Percentiles rank a stretch among this genome's conserved stretches.
phyloP scores from a whole-genome alignment of 2,113 vertebrate species.

The Melanerpes formicivorus region DNA sequence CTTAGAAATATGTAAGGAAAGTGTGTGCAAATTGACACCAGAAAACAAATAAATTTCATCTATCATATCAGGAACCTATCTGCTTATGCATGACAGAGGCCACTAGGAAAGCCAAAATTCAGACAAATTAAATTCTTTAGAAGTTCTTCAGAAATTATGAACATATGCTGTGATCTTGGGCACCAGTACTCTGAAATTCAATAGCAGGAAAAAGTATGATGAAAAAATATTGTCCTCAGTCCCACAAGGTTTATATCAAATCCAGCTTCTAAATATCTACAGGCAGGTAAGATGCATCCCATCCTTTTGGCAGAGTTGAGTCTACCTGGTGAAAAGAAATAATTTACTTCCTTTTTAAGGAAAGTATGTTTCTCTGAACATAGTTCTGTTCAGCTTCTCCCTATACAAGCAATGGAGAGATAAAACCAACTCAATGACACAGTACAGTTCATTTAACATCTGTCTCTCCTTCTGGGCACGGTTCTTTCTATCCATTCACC shows the following conservation, averaged over 20 bases:
- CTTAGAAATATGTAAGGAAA: not conserved
- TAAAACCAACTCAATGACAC: not conserved
- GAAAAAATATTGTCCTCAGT: not conserved
- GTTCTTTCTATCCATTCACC: not conserved
- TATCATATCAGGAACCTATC: fast-evolving
- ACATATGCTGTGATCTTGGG: not conserved
- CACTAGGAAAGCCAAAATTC: not conserved
- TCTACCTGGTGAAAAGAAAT: not conserved
- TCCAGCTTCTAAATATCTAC: not conserved
- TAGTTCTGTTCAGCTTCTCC: not conserved
- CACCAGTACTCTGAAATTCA: not conserved
- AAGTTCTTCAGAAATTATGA: not conserved
- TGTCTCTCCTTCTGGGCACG: not conserved
- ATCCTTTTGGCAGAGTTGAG: not conserved
- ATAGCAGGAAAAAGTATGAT: not conserved
- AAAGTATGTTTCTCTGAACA: not conserved
- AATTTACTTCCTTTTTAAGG: not conserved
- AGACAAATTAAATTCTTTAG: not conserved
- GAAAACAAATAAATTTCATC: not conserved
- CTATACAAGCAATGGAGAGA: not conserved
- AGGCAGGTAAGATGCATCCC: not conserved
- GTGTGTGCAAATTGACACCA: not conserved
- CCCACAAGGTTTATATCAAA: not conserved
- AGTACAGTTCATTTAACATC: not conserved
- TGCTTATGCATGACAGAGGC: not conserved